Base-by-base conservation (phyloP, 2,888 invertebrate genomes). In the Isoperla grammatica region DNA sequence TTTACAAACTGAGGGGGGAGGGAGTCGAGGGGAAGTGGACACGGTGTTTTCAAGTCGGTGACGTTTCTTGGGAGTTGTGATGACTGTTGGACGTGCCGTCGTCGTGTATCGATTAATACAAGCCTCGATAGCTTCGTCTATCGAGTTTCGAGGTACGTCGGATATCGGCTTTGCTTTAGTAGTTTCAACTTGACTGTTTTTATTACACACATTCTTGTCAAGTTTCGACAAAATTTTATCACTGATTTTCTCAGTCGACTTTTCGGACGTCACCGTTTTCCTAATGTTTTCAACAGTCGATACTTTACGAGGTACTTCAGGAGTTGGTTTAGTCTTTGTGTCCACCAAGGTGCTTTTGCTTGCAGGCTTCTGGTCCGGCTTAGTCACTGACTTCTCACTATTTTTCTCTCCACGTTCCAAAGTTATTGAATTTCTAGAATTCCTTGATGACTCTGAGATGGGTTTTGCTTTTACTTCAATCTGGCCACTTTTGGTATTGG, bases 61-160 rank as follows among this genome's bases (percentile, higher is more conserved):
- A 0, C 87, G 78, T 69, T 88, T 88, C 68, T 88, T 88, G 1
- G 88, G 87, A 1, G 88, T 87, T 1, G 85, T 84, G 19, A 68
- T 69, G 11, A 69, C 67, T 6, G 67, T 54, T 8, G 63, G 60
- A 12, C 50, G 63, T 68, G 67, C 62, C 69, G 71, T 23, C 15
- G 74, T 66, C 3, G 74, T 68, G 64, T 75, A 78, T 67, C 74
- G 74, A 61, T 74, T 79, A 49, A 79, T 79, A 57, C 78, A 78
- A 17, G 78, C 80, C 66, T 81, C 81, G 23, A 80, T 81, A 0
- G 80, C 79, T 69, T 81, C 81, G 64, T 80, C 79, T 56, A 81
- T 79, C 4, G 69, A 69, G 59, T 67, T 68, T 48, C 68, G 62
- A 13, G 60, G 50, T 13, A 22, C 13, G 15, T 65, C 65, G n/a